Conservation (phyloP, 1,140 invertebrate genomes). For the roundworm (Caenorhabditis elegans) region WBcel235 BX284606.5:6693501-6694000, state of each 20-base stretch:
- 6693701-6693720: neutral
- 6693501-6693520: neutral
- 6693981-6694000: conserved; percentile 36
- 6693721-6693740: conserved; percentile 31
- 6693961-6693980: conserved; percentile 21
- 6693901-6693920: no score
- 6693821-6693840: conserved; percentile 35
- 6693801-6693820: conserved; percentile 32
- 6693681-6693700: neutral
- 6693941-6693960: neutral
- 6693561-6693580: conserved; percentile 23
- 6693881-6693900: neutral
- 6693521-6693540: neutral
- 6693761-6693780: neutral
- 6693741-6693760: conserved; percentile 24
- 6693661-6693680: neutral
- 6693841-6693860: neutral
- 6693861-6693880: conserved; percentile 2
- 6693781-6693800: neutral
- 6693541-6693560: conserved; percentile 21
- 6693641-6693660: conserved; percentile 2
- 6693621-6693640: neutral
- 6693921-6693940: neutral
- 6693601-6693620: conserved; percentile 1
- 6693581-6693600: conserved; percentile 13